Percentiles rank a stretch among this genome's conserved stretches.
These are phyloP conservation scores for Cataglyphis albicans DNA, from an alignment of 2,888 invertebrate genomes.

Conservation along the genomic window DNA sequence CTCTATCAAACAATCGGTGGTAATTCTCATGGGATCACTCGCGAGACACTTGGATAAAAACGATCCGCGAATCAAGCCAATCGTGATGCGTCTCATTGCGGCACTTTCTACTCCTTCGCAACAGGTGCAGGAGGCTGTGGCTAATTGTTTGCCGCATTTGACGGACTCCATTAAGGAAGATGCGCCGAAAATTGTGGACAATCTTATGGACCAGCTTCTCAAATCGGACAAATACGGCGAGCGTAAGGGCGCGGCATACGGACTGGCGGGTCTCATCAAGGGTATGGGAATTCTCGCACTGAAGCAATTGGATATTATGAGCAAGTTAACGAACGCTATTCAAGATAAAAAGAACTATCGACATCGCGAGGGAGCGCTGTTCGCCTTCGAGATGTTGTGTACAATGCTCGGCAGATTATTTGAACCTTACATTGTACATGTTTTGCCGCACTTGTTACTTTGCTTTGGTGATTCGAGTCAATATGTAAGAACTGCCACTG, in stretches of 20 bases:
- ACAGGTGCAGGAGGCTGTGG: constrained; percentile 98
- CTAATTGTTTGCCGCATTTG: constrained; percentile 97
- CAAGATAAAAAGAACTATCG: constrained; percentile 98
- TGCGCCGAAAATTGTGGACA: constrained; percentile 94
- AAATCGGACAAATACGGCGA: constrained; percentile 97
- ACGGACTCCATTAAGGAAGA: constrained; percentile 97
- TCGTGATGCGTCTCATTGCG: constrained; percentile 95
- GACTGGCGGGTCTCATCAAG: constrained; percentile 98
- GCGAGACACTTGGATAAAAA: constrained; percentile 97
- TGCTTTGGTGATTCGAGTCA: constrained; percentile 98
- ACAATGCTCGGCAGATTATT: constrained; percentile 97
- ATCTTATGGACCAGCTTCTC: constrained; percentile 94
- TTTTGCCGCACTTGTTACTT: constrained; percentile 96
- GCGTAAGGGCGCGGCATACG: constrained; percentile 98
- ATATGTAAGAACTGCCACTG: constrained; percentile 98
- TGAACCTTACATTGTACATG: constrained; percentile 99
- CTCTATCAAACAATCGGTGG: constrained; percentile 97
- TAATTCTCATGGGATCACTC: constrained; percentile 98
- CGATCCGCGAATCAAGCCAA: constrained; percentile 96
- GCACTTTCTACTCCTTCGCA: constrained; percentile 98
- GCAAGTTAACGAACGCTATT: constrained; percentile 95
- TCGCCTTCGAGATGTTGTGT: constrained; percentile 99
- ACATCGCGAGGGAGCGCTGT: constrained; percentile 97
- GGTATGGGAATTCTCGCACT: constrained; percentile 98
- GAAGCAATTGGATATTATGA: constrained; percentile 98